Percentiles rank a stretch among this genome's conserved stretches.
phyloP scores from a whole-genome alignment of 1,140 invertebrate genomes.

The Matsumurasca onukii region DNA sequence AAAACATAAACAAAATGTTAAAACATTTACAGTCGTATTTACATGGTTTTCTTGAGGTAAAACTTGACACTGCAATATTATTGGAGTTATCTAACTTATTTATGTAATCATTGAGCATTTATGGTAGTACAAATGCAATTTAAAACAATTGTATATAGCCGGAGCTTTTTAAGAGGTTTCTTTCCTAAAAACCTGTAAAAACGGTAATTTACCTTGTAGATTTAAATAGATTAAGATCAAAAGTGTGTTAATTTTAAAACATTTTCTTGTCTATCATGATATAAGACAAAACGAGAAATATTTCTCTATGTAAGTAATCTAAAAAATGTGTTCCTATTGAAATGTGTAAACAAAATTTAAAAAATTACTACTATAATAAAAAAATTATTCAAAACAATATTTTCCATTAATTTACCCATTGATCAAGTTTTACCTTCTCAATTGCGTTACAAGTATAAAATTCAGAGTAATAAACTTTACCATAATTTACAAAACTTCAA shows the following conservation, averaged over 20 bases:
- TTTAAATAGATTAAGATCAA: too few species aligned
- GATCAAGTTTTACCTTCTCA: background rate
- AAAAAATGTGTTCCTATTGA: background rate
- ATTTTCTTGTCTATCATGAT: too few species aligned
- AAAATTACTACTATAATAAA: background rate
- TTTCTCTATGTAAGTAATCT: background rate
- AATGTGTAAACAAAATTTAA: background rate
- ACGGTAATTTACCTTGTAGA: too few species aligned
- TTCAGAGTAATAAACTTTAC: constrained; percentile 22
- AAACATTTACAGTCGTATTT: background rate
- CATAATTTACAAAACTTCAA: constrained; percentile 2
- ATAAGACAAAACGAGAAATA: background rate
- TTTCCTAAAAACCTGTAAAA: too few species aligned
- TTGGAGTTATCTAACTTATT: background rate
- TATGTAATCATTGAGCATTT: background rate
- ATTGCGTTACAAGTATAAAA: constrained; percentile 18
- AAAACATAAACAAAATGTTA: background rate
- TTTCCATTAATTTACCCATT: background rate
- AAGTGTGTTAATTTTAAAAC: too few species aligned
- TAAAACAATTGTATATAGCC: background rate
- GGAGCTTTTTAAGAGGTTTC: too few species aligned
- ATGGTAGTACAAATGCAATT: background rate
- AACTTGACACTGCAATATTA: background rate
- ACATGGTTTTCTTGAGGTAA: background rate
- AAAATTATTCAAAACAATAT: background rate